phyloP scores from a whole-genome alignment of 2,113 vertebrate species.

The Tapirus terrestris region DNA sequence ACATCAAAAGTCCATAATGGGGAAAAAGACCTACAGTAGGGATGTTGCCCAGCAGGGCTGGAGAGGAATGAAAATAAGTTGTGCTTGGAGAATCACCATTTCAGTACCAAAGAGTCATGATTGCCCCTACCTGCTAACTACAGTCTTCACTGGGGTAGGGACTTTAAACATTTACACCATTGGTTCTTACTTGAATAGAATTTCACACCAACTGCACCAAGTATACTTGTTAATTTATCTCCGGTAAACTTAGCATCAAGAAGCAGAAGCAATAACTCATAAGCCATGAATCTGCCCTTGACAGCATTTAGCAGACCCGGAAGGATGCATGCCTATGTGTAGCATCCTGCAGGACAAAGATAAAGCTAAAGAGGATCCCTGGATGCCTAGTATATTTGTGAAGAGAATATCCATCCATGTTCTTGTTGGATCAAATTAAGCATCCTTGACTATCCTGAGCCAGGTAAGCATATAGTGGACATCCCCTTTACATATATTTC shows the following conservation, averaged over 20 bases:
- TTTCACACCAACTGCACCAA: not conserved
- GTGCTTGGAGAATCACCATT: not conserved
- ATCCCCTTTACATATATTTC: not conserved
- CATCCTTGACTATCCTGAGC: not conserved
- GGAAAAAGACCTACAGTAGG: not conserved
- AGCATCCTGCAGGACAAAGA: not conserved
- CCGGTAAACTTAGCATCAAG: not conserved
- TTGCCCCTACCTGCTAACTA: not conserved
- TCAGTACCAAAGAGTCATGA: not conserved
- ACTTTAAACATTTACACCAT: not conserved
- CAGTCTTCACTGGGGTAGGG: not conserved
- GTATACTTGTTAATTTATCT: not conserved
- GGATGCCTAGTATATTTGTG: not conserved
- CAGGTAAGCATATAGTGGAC: not conserved
- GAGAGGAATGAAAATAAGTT: not conserved
- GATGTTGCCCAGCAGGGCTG: not conserved
- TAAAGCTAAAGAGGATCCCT: not conserved
- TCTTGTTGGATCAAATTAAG: not conserved
- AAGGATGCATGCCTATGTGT: not conserved
- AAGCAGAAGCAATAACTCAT: not conserved
- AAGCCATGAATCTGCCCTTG: not conserved
- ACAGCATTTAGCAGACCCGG: not conserved
- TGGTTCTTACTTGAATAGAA: not conserved
- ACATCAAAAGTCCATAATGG: not conserved
- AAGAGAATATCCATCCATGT: not conserved